Evolutionary conservation across 2,888 invertebrate genomes (phyloP), one percentile per base, ranked within the genome.

Genomic region (Mycalesis mineus): DNA sequence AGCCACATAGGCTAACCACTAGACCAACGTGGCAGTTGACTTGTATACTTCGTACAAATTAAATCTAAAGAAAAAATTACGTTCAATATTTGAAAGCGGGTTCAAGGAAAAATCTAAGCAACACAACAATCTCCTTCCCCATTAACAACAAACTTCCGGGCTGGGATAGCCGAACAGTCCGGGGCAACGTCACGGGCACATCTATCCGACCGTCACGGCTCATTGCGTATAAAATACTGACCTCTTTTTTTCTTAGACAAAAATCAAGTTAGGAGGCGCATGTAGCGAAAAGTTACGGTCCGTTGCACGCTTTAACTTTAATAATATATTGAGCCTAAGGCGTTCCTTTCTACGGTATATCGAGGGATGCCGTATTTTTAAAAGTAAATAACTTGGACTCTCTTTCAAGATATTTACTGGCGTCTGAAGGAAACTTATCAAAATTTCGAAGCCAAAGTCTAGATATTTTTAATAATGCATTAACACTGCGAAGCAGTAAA

Each of bases 151-250:
- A 6, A 47, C 31, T 47, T 47, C 47, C 47, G 31, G 47, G 15
- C 15, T 11, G 7, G 2, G 33, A 33, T 47, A 15, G 31, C 14
- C 13, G 28, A 13, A 44, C 0, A 44, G 22, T 22, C 22, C 22
- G 22, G 3, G 28, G 28, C n/a, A 28, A 44, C 28, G 39, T 39
- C 39, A 39, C 6, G 39, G 13, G 28, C 13, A n/a, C 47, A 31
- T 33, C 47, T 15, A 15, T 49, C 28, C 49, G 28, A n/a, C 37
- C 37, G 28, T 49, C 49, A 49, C 49, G 49, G 49, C 37, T 49
- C 49, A 49, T 49, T 39, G 36, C 49, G 49, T 49, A 49, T 59
- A 48, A 53, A 57, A 55, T 39, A 60, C 44, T 45, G 47, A 45
- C 31, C 55, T 47, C 22, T 14, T 55, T 55, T 54, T 55, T 55